Conservation (phyloP, 2,888 invertebrate species). For the Acleris literana region DNA sequence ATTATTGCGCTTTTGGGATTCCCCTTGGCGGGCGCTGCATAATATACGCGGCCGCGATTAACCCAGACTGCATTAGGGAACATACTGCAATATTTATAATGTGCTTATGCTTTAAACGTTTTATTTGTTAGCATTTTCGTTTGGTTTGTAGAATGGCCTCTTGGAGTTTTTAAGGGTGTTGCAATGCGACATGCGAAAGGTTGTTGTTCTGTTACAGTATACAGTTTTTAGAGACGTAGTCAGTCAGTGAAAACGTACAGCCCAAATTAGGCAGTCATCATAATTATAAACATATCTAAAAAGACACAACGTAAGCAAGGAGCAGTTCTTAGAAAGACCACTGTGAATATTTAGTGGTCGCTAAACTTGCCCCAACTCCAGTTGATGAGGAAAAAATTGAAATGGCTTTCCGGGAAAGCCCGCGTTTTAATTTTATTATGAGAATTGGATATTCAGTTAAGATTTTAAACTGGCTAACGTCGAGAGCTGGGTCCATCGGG, state of each 20-base stretch:
- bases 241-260: too few relatives aligned
- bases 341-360: not conserved
- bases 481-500: slow-evolving; percentile 36
- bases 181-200: slow-evolving; percentile 7
- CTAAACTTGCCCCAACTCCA: not conserved
- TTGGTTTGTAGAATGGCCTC: slow-evolving; percentile 11
- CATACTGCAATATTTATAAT: slow-evolving; percentile 37
- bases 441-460: slow-evolving; percentile 38
- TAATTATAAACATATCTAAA: too few relatives aligned
- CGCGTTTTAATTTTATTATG: slow-evolving; percentile 37
- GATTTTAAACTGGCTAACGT: slow-evolving; percentile 45
- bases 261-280: too few relatives aligned
- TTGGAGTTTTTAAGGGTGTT: not conserved
- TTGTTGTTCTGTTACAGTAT: too few relatives aligned
- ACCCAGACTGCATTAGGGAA: slow-evolving; percentile 53
- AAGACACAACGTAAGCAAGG: too few relatives aligned
- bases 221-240: too few relatives aligned
- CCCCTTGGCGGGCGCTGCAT: slow-evolving; percentile 60
- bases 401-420: slow-evolving; percentile 34
- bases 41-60: slow-evolving; percentile 63
- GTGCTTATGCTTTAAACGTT: slow-evolving; percentile 32
- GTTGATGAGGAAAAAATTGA: slow-evolving; percentile 42
- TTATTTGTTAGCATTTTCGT: slow-evolving; percentile 25
- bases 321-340: not conserved
- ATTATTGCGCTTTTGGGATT: slow-evolving; percentile 70